Conservation (phyloP, 35 echinoderm and acorn worm species). For the Acanthaster planci region DNA sequence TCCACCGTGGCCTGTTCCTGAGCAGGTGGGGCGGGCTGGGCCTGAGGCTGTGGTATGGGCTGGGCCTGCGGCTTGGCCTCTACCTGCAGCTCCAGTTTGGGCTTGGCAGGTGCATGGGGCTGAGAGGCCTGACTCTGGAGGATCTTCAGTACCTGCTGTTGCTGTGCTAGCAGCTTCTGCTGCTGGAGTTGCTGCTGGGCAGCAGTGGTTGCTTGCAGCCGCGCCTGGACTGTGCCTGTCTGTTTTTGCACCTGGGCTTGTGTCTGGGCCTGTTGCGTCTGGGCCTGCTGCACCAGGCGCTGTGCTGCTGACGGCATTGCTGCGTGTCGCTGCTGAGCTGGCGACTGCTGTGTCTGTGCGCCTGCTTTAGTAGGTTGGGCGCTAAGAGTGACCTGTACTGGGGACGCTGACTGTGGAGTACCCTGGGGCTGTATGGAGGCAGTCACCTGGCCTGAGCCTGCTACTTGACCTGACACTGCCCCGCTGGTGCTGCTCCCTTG, state of each 20-base stretch:
- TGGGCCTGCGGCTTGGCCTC: constrained; percentile 14
- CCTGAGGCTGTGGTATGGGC: constrained; percentile 36
- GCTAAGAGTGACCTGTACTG: background rate
- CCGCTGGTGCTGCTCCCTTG: background rate
- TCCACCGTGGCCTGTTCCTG: background rate
- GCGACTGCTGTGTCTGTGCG: constrained; percentile 27
- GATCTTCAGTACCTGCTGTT: background rate
- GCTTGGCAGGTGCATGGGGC: background rate
- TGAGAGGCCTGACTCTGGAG: background rate
- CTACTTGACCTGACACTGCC: background rate
- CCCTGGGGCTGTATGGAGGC: constrained; percentile 3
- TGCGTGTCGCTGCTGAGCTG: constrained; percentile 7
- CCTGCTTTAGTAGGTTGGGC: background rate
- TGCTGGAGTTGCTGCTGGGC: constrained; percentile 20
- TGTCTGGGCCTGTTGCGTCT: constrained; percentile 19
- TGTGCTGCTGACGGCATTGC: background rate
- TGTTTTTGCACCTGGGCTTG: constrained; percentile 9
- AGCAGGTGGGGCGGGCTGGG: constrained; percentile 39
- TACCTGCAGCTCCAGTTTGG: constrained; percentile 17
- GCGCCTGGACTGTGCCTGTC: background rate
- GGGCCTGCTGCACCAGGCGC: constrained; percentile 10
- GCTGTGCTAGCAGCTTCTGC: background rate
- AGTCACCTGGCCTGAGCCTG: background rate
- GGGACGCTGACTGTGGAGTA: background rate
- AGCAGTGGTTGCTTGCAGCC: background rate